Base-by-base conservation (phyloP, 2,888 invertebrate species). In the Zygothrica quintamaculata region DNA sequence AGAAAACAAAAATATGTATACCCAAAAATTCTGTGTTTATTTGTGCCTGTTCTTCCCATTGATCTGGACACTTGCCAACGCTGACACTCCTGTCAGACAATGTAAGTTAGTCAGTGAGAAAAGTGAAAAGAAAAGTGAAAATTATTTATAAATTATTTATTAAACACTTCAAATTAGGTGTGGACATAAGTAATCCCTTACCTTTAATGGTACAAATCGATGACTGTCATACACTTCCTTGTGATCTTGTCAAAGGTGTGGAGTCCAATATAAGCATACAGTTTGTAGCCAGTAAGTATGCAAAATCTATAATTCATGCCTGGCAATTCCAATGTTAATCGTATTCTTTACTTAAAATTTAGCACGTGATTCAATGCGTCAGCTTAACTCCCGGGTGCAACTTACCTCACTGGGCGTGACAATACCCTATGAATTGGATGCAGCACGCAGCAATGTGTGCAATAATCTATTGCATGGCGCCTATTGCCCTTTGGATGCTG, bases 401-500 rank as follows among this genome's bases (percentile, higher is more conserved):
- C 44, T 87, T 2, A 85, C 85, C 36, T 76, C 88, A 0, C 47
- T 88, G 52, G 88, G 89, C 7, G 51, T 73, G 9, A 61, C 71
- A 1, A 66, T 89, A 39, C 85, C 88, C 25, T 74, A 56, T 44
- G 81, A 74, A 11, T 42, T 89, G 68, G 73, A 64, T 0, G 59
- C 77, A 0, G 64, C 79, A 15, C 72, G 84, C 1, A 80, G 69
- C 22, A 65, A 90, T 74, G 89, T 89, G 1, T 91, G 91, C 65
- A 34, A 65, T 1, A 86, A 89, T 69, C 73, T 90, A 0, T 12
- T 90, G 43, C 80, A 86, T 40, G 89, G 80, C 4, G 90, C 89
- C 50, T 85, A 88, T 25, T 91, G 91, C 59, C 91, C 91, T 0
- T 56, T 91, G 18, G 84, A 89, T 46, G 74, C 69, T 4, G 85